phyloP scores from a whole-genome alignment of 2,797 vertebrate species.

The Podarcis siculus region DNA sequence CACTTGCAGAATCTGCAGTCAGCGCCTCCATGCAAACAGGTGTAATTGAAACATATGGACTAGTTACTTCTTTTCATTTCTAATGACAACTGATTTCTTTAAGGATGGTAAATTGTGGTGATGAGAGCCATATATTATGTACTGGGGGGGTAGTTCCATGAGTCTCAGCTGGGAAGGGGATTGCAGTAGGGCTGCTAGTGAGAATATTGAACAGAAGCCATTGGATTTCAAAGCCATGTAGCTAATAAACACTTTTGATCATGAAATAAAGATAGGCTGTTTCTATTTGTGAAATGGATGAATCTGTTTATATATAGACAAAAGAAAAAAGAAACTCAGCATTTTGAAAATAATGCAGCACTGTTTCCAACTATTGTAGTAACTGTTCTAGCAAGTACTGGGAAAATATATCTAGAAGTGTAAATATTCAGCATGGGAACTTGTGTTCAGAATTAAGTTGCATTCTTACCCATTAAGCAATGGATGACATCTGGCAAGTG shows the following conservation, averaged over 20 bases:
- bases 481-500: background rate
- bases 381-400: constrained; percentile 26
- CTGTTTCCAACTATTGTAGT: constrained; percentile 24
- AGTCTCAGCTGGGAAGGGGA: constrained; percentile 18
- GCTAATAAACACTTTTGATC: constrained; percentile 46
- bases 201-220: constrained; percentile 37
- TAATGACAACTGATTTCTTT: constrained; percentile 48
- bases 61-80: constrained; percentile 29
- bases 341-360: constrained; percentile 57
- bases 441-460: constrained; percentile 12
- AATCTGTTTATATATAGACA: constrained; percentile 15
- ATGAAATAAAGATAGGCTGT: constrained; percentile 43
- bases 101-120: constrained; percentile 38
- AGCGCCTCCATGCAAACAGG: background rate
- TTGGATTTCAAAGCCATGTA: constrained; percentile 36
- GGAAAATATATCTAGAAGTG: constrained; percentile 14
- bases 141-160: constrained; percentile 37
- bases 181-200: background rate
- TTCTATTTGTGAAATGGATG: constrained; percentile 37
- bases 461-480: constrained; percentile 11
- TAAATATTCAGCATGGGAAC: background rate
- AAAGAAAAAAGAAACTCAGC: background rate
- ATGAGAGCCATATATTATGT: constrained; percentile 35
- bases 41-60: constrained; percentile 5
- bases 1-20: background rate